Percentiles rank a stretch among this genome's conserved stretches.
phyloP scores from a whole-genome alignment of 2,797 vertebrate species.

The Gymnoscopelus microlampas region DNA sequence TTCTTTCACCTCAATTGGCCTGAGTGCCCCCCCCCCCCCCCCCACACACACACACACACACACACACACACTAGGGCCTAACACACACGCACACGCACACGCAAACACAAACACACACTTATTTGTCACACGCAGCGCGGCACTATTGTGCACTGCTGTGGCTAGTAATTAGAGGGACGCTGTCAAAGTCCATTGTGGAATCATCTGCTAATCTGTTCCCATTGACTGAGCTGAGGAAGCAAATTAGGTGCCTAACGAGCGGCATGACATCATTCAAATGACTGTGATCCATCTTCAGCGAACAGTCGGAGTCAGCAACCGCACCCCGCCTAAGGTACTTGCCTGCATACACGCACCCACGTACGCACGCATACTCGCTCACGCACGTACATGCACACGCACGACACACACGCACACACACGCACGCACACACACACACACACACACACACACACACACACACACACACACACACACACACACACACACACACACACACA shows the following conservation, averaged over 20 bases:
- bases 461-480: background rate
- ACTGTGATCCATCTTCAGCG: conserved; percentile 47
- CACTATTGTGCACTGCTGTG: background rate
- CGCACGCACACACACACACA: too few relatives aligned
- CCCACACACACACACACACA: background rate
- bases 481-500: background rate
- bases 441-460: too few relatives aligned
- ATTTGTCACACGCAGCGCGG: too few relatives aligned
- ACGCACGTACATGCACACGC: background rate
- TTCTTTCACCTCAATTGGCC: background rate
- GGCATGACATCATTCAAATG: conserved; percentile 52
- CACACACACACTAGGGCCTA: conserved; percentile 9
- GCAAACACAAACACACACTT: background rate
- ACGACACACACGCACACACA: background rate
- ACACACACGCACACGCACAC: background rate
- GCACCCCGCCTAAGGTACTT: background rate
- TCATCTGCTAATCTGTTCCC: conserved; percentile 61
- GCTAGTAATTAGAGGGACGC: conserved; percentile 48
- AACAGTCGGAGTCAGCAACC: conserved; percentile 16
- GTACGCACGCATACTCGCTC: background rate
- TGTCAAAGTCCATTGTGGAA: conserved; percentile 35
- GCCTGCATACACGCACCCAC: too few relatives aligned
- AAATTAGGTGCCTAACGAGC: conserved; percentile 62
- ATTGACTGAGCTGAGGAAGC: conserved; percentile 53
- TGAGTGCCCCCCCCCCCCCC: background rate